Evolutionary conservation across 1,140 invertebrate species (phyloP).

Genomic region (Drosophila saltans): DNA sequence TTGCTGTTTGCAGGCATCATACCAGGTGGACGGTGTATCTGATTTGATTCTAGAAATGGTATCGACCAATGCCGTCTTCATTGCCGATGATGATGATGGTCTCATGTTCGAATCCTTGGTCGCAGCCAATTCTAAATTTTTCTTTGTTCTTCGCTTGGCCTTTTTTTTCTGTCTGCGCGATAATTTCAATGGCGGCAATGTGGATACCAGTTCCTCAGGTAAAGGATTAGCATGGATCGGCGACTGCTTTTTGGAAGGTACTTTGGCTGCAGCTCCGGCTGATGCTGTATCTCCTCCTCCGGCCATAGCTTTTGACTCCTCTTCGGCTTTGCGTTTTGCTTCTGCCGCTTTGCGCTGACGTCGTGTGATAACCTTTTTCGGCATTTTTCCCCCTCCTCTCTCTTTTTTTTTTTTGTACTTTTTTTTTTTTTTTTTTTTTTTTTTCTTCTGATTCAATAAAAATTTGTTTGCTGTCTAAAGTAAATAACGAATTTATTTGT

Average conservation of each 20-base stretch:
- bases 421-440: conserved; percentile 15
- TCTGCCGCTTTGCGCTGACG: conserved; percentile 60
- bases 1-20: background rate
- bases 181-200: background rate
- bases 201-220: no score
- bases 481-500: conserved; percentile 4
- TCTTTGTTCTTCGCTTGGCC: background rate
- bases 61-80: background rate
- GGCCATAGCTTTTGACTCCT: background rate
- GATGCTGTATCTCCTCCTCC: background rate
- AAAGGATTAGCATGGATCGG: no score
- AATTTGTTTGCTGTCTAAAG: conserved; percentile 6
- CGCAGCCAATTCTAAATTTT: background rate
- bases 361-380: conserved; percentile 57
- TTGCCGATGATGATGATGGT: background rate
- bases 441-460: background rate
- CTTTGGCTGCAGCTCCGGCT: background rate
- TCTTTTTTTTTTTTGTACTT: conserved; percentile 9
- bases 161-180: background rate
- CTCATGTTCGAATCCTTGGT: no score
- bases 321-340: conserved; percentile 7
- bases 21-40: background rate
- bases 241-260: background rate
- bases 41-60: background rate
- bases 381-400: conserved; percentile 32